Percentiles rank a stretch among this genome's conserved stretches.
Conservation (phyloP, 2,113 vertebrate genomes). For the Galbula dea region DNA sequence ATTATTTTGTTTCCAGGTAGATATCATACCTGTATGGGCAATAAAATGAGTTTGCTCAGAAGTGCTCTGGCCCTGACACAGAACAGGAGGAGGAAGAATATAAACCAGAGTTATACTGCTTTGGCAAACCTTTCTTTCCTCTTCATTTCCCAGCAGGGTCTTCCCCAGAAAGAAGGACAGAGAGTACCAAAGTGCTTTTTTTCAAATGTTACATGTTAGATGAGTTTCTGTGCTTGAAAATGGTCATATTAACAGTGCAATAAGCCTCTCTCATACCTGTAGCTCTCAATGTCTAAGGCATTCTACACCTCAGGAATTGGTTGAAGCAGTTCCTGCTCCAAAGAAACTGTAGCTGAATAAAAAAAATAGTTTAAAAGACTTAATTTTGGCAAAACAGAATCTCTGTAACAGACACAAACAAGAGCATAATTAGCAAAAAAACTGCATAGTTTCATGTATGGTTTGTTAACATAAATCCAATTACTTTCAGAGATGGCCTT, state of each 20-base stretch:
- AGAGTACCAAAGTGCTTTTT: not conserved
- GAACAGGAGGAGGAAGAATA: not conserved
- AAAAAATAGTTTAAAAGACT: not conserved
- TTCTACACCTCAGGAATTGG: too few relatives aligned
- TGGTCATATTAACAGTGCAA: not conserved
- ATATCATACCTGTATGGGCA: rapidly evolving
- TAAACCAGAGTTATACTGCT: not conserved
- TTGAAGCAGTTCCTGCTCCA: not conserved
- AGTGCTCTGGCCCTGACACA: not conserved
- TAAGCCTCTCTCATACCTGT: not conserved
- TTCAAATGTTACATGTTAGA: not conserved
- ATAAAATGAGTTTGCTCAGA: not conserved
- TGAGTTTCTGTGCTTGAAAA: not conserved
- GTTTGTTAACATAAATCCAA: not conserved
- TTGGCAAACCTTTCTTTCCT: not conserved
- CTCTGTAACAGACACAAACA: not conserved
- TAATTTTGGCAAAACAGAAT: not conserved
- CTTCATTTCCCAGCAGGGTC: not conserved
- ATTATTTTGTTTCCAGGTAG: not conserved
- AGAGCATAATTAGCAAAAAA: not conserved
- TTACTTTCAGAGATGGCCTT: not conserved
- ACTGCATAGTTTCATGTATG: not conserved
- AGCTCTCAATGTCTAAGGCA: rapidly evolving
- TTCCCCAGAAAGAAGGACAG: not conserved
- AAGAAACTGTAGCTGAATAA: not conserved